These are phyloP conservation scores for Acipenser ruthenus DNA, from an alignment of 2,797 vertebrate species.

Conservation along the genomic window DNA sequence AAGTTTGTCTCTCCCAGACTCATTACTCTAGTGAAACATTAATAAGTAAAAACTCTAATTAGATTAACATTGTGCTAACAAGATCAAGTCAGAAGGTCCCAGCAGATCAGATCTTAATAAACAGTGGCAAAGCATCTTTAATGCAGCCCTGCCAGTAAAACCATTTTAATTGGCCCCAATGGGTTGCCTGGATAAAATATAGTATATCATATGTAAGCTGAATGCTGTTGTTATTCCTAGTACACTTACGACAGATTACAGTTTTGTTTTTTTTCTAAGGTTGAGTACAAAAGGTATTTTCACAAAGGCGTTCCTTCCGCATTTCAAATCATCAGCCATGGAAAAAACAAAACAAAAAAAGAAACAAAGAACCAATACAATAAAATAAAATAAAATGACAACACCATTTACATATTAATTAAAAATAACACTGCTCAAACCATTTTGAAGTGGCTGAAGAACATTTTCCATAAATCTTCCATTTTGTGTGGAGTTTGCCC, in stretches of 20 bases:
- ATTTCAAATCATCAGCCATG: constrained; percentile 49
- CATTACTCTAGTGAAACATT: constrained; percentile 63
- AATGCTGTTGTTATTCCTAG: constrained; percentile 22
- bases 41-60: constrained; percentile 61
- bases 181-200: constrained; percentile 50
- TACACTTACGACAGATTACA: constrained; percentile 57
- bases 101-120: constrained; percentile 54
- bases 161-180: constrained; percentile 62
- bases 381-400: constrained; percentile 18
- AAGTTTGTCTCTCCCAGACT: constrained; percentile 66
- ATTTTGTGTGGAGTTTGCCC: constrained; percentile 61
- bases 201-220: constrained; percentile 50
- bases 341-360: no score
- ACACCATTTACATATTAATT: constrained; percentile 57
- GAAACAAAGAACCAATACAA: no score
- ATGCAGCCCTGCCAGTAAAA: constrained; percentile 55
- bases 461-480: constrained; percentile 63
- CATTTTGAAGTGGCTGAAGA: constrained; percentile 48
- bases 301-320: constrained; percentile 58
- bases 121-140: constrained; percentile 50
- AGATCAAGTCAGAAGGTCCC: constrained; percentile 56
- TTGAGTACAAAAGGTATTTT: constrained; percentile 52
- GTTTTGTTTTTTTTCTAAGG: constrained; percentile 46
- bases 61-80: constrained; percentile 59
- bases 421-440: constrained; percentile 57